Conservation (phyloP, 2,888 invertebrate species). For the Augochlorella aurata region DNA sequence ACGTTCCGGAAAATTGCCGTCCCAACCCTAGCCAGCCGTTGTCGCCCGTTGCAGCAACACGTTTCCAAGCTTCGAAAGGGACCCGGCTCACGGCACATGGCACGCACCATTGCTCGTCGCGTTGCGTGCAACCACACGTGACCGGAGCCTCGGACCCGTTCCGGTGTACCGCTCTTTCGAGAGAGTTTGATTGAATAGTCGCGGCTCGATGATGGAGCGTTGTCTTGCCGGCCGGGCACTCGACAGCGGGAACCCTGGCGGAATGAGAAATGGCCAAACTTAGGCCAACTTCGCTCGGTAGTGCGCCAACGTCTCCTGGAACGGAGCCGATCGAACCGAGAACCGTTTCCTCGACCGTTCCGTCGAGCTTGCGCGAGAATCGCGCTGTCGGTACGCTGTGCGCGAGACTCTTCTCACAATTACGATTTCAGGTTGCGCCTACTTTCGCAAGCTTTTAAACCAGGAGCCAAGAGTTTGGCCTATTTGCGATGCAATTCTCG, state of each 20-base stretch:
- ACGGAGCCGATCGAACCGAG: neutral
- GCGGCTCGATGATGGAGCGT: slow-evolving; percentile 27
- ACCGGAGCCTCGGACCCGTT: slow-evolving; percentile 43
- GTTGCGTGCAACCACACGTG: slow-evolving; percentile 50
- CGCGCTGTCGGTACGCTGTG: neutral
- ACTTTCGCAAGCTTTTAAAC: too few relatives aligned
- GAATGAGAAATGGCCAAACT: slow-evolving; percentile 17
- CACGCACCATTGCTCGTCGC: slow-evolving; percentile 57
- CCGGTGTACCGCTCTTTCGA: slow-evolving; percentile 24
- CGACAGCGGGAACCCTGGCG: neutral
- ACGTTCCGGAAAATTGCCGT: slow-evolving; percentile 66
- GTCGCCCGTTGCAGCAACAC: neutral
- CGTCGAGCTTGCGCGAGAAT: too few relatives aligned
- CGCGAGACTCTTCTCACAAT: too few relatives aligned
- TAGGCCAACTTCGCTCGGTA: neutral
- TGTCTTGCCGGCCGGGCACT: slow-evolving; percentile 14
- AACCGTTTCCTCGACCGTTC: too few relatives aligned
- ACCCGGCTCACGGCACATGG: neutral
- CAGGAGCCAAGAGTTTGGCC: too few relatives aligned
- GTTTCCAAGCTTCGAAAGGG: slow-evolving; percentile 20
- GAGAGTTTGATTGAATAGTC: slow-evolving; percentile 36
- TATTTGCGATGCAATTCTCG: too few relatives aligned
- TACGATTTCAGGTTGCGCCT: too few relatives aligned
- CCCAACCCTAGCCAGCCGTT: slow-evolving; percentile 26
- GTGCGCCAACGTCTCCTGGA: neutral